Conservation (phyloP, 2,113 vertebrate species). For the Melanerpes aurifrons region DNA sequence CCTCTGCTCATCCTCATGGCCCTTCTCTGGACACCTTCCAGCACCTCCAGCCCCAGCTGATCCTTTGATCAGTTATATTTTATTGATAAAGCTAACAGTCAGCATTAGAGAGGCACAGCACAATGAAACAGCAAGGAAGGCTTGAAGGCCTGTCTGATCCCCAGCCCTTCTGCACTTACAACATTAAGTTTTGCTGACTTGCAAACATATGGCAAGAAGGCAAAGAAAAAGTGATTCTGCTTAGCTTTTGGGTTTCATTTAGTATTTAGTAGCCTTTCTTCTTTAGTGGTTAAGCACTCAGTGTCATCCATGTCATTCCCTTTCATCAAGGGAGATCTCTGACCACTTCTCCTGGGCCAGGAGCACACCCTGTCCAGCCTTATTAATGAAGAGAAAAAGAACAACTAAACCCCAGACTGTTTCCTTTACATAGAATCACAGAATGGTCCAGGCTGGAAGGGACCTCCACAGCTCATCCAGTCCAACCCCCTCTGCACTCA, state of each 20-base stretch:
- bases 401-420: neutral
- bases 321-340: neutral
- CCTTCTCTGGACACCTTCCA: no score
- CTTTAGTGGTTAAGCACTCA: neutral
- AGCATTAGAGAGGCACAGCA: neutral
- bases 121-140: neutral
- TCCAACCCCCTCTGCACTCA: no score
- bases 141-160: neutral
- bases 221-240: neutral
- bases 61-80: constrained; percentile 4
- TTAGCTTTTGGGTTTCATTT: neutral
- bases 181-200: constrained; percentile 8
- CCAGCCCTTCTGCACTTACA: neutral
- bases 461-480: no score
- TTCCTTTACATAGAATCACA: neutral
- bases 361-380: neutral
- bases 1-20: no score
- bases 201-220: neutral
- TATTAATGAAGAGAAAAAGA: neutral
- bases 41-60: no score
- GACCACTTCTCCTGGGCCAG: neutral
- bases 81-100: neutral
- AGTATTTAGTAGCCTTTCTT: neutral
- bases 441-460: no score
- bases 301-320: neutral